Evolutionary conservation across 2,797 vertebrate genomes (phyloP).

Genomic region (Catostomus latipinnis): DNA sequence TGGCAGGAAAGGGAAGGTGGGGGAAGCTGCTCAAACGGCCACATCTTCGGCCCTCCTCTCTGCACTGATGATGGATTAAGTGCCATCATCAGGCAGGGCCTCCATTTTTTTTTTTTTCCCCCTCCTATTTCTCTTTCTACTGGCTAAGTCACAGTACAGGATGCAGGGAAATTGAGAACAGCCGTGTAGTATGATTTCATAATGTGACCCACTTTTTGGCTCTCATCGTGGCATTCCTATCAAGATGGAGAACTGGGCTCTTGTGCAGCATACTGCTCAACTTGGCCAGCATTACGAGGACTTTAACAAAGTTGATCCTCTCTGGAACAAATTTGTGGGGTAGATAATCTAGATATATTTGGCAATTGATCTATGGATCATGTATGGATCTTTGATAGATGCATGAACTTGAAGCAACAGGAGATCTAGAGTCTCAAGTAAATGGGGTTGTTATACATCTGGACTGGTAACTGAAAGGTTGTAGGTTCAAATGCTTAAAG

Average conservation of each 20-base stretch:
- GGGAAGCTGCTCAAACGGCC: conserved; percentile 9
- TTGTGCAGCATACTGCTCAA: conserved; percentile 15
- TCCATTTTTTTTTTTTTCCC: conserved; percentile 33
- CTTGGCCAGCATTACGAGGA: not conserved
- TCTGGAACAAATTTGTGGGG: conserved; percentile 1
- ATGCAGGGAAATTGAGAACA: conserved; percentile 31
- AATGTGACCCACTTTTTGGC: conserved; percentile 53
- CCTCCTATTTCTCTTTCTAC: conserved; percentile 17
- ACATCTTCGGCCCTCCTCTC: conserved; percentile 32
- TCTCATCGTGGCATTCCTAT: conserved; percentile 7
- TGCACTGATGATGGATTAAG: conserved; percentile 4
- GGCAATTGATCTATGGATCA: not conserved
- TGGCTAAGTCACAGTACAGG: conserved; percentile 29
- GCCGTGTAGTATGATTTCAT: conserved; percentile 49
- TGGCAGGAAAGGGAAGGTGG: not conserved
- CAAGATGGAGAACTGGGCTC: conserved; percentile 10
- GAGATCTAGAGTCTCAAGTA: too few species aligned
- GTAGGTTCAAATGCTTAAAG: not conserved
- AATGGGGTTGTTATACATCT: not conserved
- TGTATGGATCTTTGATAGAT: not conserved
- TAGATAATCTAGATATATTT: not conserved
- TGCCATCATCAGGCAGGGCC: conserved; percentile 1
- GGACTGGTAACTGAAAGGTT: not conserved
- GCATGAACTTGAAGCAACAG: not conserved
- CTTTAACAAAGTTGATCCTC: not conserved